phyloP scores from a whole-genome alignment of 2,797 vertebrate genomes.

The Phoeniculus purpureus region DNA sequence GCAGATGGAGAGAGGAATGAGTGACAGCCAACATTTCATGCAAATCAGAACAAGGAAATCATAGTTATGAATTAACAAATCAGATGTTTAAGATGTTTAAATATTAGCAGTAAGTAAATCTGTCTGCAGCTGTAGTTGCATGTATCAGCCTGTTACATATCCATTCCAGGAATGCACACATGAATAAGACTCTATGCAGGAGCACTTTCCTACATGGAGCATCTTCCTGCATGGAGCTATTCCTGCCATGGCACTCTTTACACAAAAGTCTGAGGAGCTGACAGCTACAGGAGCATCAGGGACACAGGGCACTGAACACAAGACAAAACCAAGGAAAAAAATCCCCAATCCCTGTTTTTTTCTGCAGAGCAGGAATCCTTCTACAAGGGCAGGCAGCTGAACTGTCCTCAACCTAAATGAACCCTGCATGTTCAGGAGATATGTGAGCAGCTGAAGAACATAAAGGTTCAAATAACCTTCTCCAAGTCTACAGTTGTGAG shows the following conservation, averaged over 20 bases:
- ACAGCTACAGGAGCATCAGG: neutral
- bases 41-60: neutral
- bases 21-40: constrained; percentile 29
- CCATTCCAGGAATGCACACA: neutral
- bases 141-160: neutral
- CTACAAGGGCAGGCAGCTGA: neutral
- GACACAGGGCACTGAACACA: neutral
- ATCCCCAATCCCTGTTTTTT: fast-evolving
- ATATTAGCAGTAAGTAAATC: neutral
- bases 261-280: neutral
- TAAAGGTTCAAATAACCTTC: neutral
- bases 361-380: neutral
- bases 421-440: neutral
- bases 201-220: fast-evolving
- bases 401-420: neutral
- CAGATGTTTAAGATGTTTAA: neutral
- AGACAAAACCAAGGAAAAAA: neutral
- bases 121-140: constrained; percentile 12
- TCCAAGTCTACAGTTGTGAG: neutral
- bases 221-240: neutral
- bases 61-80: neutral
- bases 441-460: neutral
- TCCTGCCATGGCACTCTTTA: neutral
- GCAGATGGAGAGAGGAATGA: neutral
- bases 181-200: fast-evolving